A percentile compares a stretch with the other conserved stretches of the same genome.
These are phyloP conservation scores for Ceratoteleas bidentatus DNA, from an alignment of 1,140 invertebrate species.

Conservation along the genomic window DNA sequence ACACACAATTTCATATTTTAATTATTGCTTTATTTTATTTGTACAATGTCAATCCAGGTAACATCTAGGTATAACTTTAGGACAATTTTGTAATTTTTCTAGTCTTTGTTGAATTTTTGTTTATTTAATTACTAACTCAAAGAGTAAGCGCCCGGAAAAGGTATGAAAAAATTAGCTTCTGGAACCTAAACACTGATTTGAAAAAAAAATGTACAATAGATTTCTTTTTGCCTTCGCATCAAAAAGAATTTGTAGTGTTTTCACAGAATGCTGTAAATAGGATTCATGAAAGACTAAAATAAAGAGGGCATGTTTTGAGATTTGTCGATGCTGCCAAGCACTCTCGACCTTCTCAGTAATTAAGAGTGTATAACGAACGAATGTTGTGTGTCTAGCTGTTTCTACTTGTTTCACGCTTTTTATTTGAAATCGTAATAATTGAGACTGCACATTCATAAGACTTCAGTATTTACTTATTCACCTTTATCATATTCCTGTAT, in stretches of 20 bases:
- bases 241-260: no score
- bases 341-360: conserved; percentile 48
- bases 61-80: no score
- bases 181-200: conserved; percentile 34
- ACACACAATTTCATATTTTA: no score
- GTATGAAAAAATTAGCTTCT: conserved; percentile 16
- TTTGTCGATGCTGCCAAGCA: conserved; percentile 46
- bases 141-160: no score
- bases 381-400: conserved; percentile 40
- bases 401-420: conserved; percentile 34
- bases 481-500: conserved; percentile 8
- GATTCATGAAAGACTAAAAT: conserved; percentile 39
- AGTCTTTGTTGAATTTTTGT: no score
- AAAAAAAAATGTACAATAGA: no score
- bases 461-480: conserved; percentile 29
- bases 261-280: conserved; percentile 43
- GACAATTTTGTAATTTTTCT: no score
- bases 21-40: no score
- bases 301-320: conserved; percentile 46
- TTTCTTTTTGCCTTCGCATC: no score
- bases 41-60: no score
- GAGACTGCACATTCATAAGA: conserved; percentile 15
- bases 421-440: conserved; percentile 42
- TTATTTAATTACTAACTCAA: no score
- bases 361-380: conserved; percentile 46